A percentile compares a stretch with the other conserved stretches of the same genome.
phyloP scores from a whole-genome alignment of 2,888 invertebrate species.

The Ormyrus nitidulus region DNA sequence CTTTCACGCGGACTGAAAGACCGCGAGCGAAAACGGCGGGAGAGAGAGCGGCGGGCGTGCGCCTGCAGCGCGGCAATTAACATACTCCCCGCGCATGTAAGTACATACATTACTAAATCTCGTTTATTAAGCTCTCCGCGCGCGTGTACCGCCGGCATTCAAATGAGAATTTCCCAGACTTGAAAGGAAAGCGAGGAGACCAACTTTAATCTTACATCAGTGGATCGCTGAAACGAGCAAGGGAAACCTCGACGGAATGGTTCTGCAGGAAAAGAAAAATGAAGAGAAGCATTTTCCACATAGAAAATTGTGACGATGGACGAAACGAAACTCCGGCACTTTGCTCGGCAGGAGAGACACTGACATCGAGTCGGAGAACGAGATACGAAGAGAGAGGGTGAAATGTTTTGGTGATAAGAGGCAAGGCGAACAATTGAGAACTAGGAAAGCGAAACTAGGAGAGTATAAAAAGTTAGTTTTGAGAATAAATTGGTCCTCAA shows the following conservation, averaged over 20 bases:
- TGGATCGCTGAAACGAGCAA: not conserved
- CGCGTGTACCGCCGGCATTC: not conserved
- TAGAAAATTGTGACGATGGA: slow-evolving; percentile 9
- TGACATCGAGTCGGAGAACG: not conserved
- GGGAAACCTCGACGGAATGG: no score
- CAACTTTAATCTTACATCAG: not conserved
- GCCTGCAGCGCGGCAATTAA: slow-evolving; percentile 11
- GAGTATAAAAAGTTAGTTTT: no score
- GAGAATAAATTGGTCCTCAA: no score
- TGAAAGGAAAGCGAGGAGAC: not conserved
- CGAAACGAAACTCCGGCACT: not conserved
- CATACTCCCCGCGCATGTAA: slow-evolving; percentile 14
- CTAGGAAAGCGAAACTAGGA: not conserved
- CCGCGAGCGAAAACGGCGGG: no score
- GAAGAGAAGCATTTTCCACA: slow-evolving; percentile 6
- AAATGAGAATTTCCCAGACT: not conserved
- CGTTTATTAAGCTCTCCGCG: slow-evolving; percentile 26
- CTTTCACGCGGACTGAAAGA: not conserved
- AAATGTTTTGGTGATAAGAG: not conserved
- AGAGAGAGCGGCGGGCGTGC: no score
- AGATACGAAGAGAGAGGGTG: not conserved
- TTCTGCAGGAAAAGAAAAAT: not conserved
- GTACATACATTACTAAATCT: slow-evolving; percentile 14
- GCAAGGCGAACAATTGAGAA: slow-evolving; percentile 22
- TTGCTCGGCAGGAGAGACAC: not conserved